Base-by-base conservation (phyloP, 2,888 invertebrate genomes). In the Callyntrura sp. region DNA sequence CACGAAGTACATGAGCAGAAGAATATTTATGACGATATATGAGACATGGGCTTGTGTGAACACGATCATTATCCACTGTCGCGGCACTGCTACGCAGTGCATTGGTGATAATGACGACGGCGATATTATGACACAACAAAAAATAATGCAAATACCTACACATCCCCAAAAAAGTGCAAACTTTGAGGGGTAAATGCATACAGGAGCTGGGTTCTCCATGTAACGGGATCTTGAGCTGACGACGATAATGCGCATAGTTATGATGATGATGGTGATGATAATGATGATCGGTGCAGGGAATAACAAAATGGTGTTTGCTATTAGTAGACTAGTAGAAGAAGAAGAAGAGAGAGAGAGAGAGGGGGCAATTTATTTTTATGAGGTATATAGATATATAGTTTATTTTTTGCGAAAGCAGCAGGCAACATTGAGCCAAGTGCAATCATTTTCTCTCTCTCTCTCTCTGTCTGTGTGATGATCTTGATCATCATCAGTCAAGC, bases 61-160 rank as follows among this genome's bases (percentile, higher is more conserved):
- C 65, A 65, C 28, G 14, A 65, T 65, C 35, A 65, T 65, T 35
- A 65, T 28, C 65, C n/a, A 51, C n/a, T 12, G 65, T 65, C 28
- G 17, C 43, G 70, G 45, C 17, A 76, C 35, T 35, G 35, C 35
- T 35, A 4, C 35, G 35, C 35, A 6, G 35, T 35, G 6, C 35
- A 35, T 14, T 51, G 55, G 51, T 25, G 76, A 51, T 76, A 76
- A 76, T 51, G 51, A 73, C 14, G 55, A 76, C 17, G 35, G 35
- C 3, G 12, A n/a, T 68, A n/a, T 28, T 68, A 45, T 79, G 79
- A 78, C 78, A 55, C 51, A 78, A 78, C 79, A 79, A 57, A 57
- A 76, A 51, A 17, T 20, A 35, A 35, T 35, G 35, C 6, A 35
- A 6, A 35, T 35, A 35, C 35, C 14, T 55, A 25, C 55, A 11